A percentile compares a stretch with the other conserved stretches of the same genome.
Conservation (phyloP, 2,888 invertebrate species). For the Sylvicola fuscatus region DNA sequence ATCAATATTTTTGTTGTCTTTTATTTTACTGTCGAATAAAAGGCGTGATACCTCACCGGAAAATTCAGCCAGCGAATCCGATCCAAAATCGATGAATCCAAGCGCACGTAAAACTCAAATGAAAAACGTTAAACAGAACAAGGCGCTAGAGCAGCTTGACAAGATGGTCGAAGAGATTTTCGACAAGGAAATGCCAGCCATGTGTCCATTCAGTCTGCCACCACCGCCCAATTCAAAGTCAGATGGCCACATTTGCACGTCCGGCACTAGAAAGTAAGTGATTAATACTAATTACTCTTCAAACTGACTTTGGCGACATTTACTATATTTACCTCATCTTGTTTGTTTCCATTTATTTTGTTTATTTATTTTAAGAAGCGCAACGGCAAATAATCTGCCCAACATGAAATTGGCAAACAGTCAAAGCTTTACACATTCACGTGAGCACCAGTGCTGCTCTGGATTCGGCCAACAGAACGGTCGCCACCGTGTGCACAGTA, state of each 20-base stretch:
- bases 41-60: background rate
- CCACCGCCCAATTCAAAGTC: constrained; percentile 21
- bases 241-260: constrained; percentile 13
- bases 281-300: background rate
- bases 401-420: constrained; percentile 18
- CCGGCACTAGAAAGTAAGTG: constrained; percentile 3
- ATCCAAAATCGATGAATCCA: background rate
- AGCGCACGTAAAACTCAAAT: constrained; percentile 6
- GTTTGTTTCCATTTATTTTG: too few species aligned
- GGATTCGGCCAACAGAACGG: constrained; percentile 18
- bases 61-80: too few species aligned
- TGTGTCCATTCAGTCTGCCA: constrained; percentile 14
- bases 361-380: too few species aligned
- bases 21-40: background rate
- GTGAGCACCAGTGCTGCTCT: constrained; percentile 22
- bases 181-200: constrained; percentile 19
- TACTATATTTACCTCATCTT: too few species aligned
- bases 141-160: constrained; percentile 24
- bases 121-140: constrained; percentile 21
- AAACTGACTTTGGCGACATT: too few species aligned
- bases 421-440: constrained; percentile 21
- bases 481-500: constrained; percentile 19
- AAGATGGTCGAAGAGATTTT: constrained; percentile 26
- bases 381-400: constrained; percentile 3
- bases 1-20: too few species aligned